These are phyloP conservation scores for Thyatira batis DNA, from an alignment of 2,888 invertebrate genomes.

Conservation along the genomic window DNA sequence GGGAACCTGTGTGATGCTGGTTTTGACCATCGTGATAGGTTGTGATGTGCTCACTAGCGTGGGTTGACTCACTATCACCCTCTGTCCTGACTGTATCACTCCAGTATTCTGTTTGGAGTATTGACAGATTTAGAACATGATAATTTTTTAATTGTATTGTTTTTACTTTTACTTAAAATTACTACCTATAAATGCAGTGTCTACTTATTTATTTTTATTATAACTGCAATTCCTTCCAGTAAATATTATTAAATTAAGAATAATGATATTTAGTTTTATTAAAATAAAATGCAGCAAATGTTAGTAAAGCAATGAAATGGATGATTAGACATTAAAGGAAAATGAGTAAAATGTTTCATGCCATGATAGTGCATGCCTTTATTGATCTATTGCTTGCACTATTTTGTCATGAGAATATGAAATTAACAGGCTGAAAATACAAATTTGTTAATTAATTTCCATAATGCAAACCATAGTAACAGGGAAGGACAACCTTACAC, in stretches of 20 bases:
- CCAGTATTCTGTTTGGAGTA: constrained; percentile 65
- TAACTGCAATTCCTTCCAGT: no score
- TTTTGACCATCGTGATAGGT: constrained; percentile 68
- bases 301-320: neutral
- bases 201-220: no score
- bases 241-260: no score
- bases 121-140: neutral
- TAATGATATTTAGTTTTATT: neutral
- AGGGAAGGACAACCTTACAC: neutral
- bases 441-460: neutral
- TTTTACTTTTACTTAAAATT: neutral
- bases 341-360: neutral
- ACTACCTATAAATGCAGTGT: no score
- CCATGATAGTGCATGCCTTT: neutral
- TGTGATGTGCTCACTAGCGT: constrained; percentile 71
- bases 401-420: neutral
- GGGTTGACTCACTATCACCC: constrained; percentile 73
- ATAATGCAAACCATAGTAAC: neutral
- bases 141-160: neutral
- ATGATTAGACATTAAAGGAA: neutral
- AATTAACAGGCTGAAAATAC: neutral
- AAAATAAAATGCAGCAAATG: no score
- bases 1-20: constrained; percentile 46
- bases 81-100: constrained; percentile 75
- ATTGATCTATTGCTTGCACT: neutral